Base-by-base conservation (phyloP, 2,113 vertebrate species). In the Perca fluviatilis region DNA sequence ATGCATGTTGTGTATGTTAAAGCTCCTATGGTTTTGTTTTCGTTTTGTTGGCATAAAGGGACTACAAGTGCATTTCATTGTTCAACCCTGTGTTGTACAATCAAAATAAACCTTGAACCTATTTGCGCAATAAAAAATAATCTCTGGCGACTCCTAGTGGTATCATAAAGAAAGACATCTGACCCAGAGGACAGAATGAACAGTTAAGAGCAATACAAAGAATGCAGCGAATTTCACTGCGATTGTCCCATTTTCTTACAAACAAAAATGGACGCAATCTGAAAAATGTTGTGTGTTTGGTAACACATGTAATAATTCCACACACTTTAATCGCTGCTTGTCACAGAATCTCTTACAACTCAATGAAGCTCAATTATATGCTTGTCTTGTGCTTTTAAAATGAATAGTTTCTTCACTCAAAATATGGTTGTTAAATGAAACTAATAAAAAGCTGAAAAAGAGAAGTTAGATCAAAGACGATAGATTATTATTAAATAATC, bases 61-160 rank as follows among this genome's bases (percentile, higher is more conserved):
- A 25, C 14, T 25, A 18, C 7, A 47, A 25, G 43, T 27, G 23
- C 11, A n/a, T 63, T 43, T 43, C 61, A n/a, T n/a, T n/a, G 19
- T n/a, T 36, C 61, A 63, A 7, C 19, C 61, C 19, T 40, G 7
- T 40, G 19, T 21, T 7, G 19, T 10, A 12, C 16, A 36, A 33
- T 19, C 8, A 47, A 13, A 25, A 25, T 47, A 1, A 18, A 49
- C 14, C 14, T 9, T 47, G 23, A 49, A 66, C 21, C 4, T 8
- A 46, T 53, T 1, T 65, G 1, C 9, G 4, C 2, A 57, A 43
- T 43, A 43, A 30, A 11, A 14, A 16, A 23, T 36, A 12, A 6
- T 40, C 23, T 68, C 46, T 75, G 36, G 23, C 19, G 51, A 62
- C 70, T 25, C 11, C 61, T 79, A 58, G 64, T 53, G 84, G 81